Conservation (phyloP, 1,140 invertebrate species). For the Lasioglossum albipes region DNA sequence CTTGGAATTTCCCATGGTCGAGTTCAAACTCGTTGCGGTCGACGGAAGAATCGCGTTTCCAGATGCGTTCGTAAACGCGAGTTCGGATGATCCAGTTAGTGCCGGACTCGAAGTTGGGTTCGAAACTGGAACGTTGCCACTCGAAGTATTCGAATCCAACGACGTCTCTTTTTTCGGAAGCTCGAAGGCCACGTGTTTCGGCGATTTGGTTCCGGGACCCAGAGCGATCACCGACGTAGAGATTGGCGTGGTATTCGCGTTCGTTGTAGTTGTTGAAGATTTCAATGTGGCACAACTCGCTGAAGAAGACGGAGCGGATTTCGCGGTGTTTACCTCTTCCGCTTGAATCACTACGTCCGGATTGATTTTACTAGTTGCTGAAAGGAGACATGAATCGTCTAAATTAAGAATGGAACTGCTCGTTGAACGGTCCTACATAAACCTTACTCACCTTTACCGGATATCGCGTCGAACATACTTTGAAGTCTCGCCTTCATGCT, state of each 20-base stretch:
- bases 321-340: constrained; percentile 65
- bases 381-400: constrained; percentile 36
- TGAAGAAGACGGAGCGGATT: constrained; percentile 17
- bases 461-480: constrained; percentile 78
- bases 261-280: constrained; percentile 72
- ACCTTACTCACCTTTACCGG: constrained; percentile 75
- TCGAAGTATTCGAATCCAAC: not conserved
- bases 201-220: constrained; percentile 46
- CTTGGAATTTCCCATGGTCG: constrained; percentile 8
- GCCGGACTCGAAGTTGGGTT: not conserved
- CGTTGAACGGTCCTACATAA: not conserved
- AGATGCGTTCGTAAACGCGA: not conserved
- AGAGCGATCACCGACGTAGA: constrained; percentile 70
- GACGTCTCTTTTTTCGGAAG: constrained; percentile 36
- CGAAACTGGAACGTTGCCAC: not conserved
- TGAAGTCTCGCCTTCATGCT: constrained; percentile 76
- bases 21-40: not conserved
- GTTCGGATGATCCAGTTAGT: not conserved
- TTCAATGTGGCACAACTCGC: constrained; percentile 58
- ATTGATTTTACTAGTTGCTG: constrained; percentile 72
- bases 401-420: not conserved
- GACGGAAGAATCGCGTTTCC: not conserved
- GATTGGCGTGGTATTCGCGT: constrained; percentile 74
- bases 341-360: constrained; percentile 76
- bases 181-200: constrained; percentile 70